Evolutionary conservation across 2,797 vertebrate species (phyloP).

Genomic region (Hemitrygon akajei): DNA sequence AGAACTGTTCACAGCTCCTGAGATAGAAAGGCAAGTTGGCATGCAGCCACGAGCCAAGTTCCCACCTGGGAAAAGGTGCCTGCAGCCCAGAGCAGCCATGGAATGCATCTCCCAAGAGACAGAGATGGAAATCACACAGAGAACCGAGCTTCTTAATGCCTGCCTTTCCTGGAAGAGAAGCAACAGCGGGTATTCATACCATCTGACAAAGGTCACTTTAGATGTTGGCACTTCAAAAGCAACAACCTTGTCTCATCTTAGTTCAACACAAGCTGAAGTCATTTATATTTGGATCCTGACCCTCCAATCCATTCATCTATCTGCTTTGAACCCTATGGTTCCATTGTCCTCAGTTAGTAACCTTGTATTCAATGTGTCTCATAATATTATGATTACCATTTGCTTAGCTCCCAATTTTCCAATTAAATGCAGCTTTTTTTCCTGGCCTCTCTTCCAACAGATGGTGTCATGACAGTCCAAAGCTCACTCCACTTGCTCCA

Average conservation of each 20-base stretch:
- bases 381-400: background rate
- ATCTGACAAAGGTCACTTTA: too few species aligned
- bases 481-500: background rate
- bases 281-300: background rate
- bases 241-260: background rate
- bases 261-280: background rate
- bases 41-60: too few species aligned
- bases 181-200: too few species aligned
- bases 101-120: too few species aligned
- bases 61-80: too few species aligned
- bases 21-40: too few species aligned
- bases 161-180: too few species aligned
- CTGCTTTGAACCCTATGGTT: background rate
- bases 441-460: background rate
- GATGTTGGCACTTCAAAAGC: background rate
- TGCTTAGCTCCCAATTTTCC: background rate
- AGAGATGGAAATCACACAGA: too few species aligned
- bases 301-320: background rate
- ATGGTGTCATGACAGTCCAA: background rate
- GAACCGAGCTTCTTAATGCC: too few species aligned
- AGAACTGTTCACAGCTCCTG: too few species aligned
- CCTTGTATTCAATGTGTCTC: background rate
- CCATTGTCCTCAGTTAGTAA: background rate
- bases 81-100: too few species aligned
- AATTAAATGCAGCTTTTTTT: background rate